Base-by-base conservation (phyloP, 2,113 vertebrate species). In the Lampris incognitus region DNA sequence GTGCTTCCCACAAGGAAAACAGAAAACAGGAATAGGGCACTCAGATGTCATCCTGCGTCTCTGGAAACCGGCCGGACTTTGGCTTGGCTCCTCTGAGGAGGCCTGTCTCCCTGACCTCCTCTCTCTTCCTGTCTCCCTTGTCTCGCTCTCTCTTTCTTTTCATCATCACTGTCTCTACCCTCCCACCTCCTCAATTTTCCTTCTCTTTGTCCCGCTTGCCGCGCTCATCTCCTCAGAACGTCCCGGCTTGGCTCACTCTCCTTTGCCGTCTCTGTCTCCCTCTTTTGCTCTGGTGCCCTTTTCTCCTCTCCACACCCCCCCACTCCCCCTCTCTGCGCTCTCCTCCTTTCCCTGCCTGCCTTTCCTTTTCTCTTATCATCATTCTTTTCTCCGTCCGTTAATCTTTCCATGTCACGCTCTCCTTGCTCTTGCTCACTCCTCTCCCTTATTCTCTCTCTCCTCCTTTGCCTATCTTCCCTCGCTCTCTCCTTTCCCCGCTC, bases 1-100 rank as follows among this genome's bases (percentile, higher is more conserved):
- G 73, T 83, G 64, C 70, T 76, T 78, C 81, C 76, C 75, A 74
- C 70, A 76, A 61, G 63, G 61, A 64, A 69, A 81, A 70, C 82
- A 81, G 61, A 64, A 69, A 81, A 70, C 82, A 81, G 66, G 78
- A 80, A 77, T 76, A 68, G 54, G 69, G 73, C 71, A 6, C 71
- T 82, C 58, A 3, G 4, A 52, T 80, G 69, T 85, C 77, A 38
- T 39, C 3, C 58, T 66, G 39, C 66, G n/a, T 9, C 6, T 62
- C 55, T 63, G 9, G 40, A 65, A 76, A 51, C 52, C 37, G 67
- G 56, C 81, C 49, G 36, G 39, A 61, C 72, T 24, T 66, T 40
- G 71, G 50, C 57, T 58, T 54, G 74, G 9, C 61, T 56, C 11
- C 48, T 54, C 2, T 46, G 6, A 13, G 55, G 6, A 65, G 42